Percentiles rank a stretch among this genome's conserved stretches.
Evolutionary conservation across 2,113 vertebrate species (phyloP).

Genomic region (Willisornis vidua): DNA sequence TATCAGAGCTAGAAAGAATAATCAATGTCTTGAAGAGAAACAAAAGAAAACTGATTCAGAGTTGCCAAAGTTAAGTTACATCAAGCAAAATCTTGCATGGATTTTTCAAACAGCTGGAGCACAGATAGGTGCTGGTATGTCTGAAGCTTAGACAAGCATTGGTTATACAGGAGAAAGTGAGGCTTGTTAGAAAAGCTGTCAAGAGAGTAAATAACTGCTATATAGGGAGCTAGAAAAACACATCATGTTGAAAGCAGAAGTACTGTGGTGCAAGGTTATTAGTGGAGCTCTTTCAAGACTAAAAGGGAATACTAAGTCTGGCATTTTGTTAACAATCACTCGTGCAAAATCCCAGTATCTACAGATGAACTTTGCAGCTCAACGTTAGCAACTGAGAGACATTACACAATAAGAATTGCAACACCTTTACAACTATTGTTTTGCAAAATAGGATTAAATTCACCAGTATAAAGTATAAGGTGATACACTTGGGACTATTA

Average conservation of each 20-base stretch:
- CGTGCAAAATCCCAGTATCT: neutral
- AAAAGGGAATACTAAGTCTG: neutral
- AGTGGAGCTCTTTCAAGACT: neutral
- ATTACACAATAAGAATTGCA: neutral
- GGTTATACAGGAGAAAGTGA: neutral
- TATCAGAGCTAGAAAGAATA: neutral
- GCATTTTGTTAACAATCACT: neutral
- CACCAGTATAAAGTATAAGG: neutral
- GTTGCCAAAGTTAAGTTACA: neutral
- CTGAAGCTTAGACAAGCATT: neutral
- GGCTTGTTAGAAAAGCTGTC: neutral
- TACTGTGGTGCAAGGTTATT: neutral
- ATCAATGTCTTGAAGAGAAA: neutral
- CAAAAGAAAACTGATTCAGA: neutral
- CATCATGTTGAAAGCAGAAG: neutral
- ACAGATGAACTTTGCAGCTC: neutral
- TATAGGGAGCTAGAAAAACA: neutral
- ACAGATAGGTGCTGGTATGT: fast-evolving
- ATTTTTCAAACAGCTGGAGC: neutral
- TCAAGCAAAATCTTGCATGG: neutral
- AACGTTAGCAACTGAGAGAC: neutral
- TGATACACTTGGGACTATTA: neutral
- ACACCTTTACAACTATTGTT: neutral
- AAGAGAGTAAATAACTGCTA: neutral
- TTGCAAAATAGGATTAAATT: neutral